phyloP scores from a whole-genome alignment of 2,113 vertebrate genomes.

The Rhinoptilus africanus region DNA sequence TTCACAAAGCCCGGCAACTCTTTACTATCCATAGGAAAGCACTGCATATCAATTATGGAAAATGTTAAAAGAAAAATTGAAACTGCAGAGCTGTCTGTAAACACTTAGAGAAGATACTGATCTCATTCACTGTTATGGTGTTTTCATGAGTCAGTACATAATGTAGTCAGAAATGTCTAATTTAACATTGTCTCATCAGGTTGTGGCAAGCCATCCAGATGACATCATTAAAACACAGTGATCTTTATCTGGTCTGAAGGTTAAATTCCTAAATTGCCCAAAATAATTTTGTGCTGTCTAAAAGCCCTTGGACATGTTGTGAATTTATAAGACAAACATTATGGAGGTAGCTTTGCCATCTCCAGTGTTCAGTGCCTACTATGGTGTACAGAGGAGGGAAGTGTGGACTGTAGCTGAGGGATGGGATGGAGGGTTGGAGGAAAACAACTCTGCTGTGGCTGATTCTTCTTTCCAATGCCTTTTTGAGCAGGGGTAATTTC shows the following conservation, averaged over 20 bases:
- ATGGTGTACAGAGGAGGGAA: not conserved
- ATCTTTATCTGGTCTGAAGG: not conserved
- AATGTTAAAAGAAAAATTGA: not conserved
- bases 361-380: not conserved
- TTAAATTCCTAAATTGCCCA: not conserved
- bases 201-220: not conserved
- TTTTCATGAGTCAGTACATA: not conserved
- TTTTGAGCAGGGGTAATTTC: not conserved
- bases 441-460: not conserved
- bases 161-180: not conserved
- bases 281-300: not conserved
- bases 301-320: not conserved
- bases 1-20: not conserved
- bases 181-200: not conserved
- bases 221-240: not conserved
- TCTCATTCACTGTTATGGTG: not conserved
- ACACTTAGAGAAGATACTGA: not conserved
- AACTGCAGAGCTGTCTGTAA: not conserved
- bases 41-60: not conserved
- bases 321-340: not conserved
- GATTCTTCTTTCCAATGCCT: not conserved
- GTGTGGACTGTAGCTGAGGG: rapidly evolving
- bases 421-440: not conserved
- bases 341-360: not conserved
- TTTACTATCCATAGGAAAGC: not conserved